These are phyloP conservation scores for Dasyornis broadbenti DNA, from an alignment of 2,113 vertebrate species.

Conservation along the genomic window DNA sequence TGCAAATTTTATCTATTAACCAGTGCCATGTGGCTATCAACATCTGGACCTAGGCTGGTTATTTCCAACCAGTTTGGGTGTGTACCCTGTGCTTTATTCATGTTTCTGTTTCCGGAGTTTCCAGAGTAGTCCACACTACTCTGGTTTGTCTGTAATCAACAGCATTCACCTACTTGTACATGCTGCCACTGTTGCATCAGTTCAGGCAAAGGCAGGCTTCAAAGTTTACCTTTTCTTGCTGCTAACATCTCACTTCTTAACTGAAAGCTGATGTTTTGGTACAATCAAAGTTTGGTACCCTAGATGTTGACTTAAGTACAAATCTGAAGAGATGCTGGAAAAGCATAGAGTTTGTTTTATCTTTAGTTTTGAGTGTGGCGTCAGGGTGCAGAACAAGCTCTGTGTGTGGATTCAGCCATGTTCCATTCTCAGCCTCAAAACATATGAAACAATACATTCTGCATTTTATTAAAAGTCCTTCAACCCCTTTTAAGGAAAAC, in stretches of 20 bases:
- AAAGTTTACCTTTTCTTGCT: neutral
- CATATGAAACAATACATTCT: neutral
- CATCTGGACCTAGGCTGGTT: neutral
- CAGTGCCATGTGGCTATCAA: neutral
- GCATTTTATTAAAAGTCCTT: neutral
- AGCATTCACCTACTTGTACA: accelerated
- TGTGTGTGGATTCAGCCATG: neutral
- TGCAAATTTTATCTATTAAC: neutral
- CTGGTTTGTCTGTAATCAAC: neutral
- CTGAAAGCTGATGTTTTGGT: neutral
- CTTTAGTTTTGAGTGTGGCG: neutral
- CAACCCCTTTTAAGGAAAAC: neutral
- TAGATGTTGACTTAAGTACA: neutral
- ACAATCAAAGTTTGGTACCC: neutral
- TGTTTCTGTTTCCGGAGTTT: neutral
- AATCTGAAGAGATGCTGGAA: neutral
- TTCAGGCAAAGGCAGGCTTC: neutral
- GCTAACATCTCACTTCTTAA: neutral
- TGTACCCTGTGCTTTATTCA: neutral
- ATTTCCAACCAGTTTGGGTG: neutral
- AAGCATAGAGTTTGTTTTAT: neutral
- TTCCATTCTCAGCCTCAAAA: neutral
- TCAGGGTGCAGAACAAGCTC: neutral
- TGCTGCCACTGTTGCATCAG: neutral
- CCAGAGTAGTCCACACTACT: neutral